Conservation (phyloP, 2,888 invertebrate species). For the Drymonia ruficornis region DNA sequence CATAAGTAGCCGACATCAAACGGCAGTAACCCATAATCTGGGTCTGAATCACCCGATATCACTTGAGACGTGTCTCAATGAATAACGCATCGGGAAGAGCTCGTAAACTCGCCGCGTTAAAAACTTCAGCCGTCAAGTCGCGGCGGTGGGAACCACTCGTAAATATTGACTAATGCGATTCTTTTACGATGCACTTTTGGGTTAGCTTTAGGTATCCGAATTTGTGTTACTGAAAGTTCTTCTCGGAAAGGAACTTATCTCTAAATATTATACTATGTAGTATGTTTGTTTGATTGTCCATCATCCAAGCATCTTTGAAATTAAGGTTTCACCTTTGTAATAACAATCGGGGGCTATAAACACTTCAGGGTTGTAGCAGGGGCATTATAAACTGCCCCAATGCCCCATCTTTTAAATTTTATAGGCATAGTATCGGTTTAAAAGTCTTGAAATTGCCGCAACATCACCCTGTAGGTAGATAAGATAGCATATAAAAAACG, state of each 20-base stretch:
- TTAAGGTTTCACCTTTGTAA: too few relatives aligned
- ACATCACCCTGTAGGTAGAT: too few relatives aligned
- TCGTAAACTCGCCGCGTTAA: slow-evolving; percentile 60
- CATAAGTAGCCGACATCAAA: background rate
- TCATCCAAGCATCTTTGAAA: too few relatives aligned
- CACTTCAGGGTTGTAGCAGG: too few relatives aligned
- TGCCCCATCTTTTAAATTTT: too few relatives aligned
- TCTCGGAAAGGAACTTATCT: too few relatives aligned
- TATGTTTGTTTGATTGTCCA: background rate
- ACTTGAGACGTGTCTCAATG: slow-evolving; percentile 43
- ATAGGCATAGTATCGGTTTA: too few relatives aligned
- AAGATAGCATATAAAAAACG: too few relatives aligned
- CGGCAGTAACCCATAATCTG: slow-evolving; percentile 2
- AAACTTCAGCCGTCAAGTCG: slow-evolving; percentile 62
- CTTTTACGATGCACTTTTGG: background rate
- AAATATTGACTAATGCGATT: slow-evolving; percentile 52
- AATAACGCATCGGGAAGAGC: slow-evolving; percentile 51
- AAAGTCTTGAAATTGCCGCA: too few relatives aligned
- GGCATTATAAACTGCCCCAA: too few relatives aligned
- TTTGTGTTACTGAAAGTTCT: background rate
- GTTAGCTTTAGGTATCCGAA: background rate
- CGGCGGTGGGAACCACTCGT: slow-evolving; percentile 43
- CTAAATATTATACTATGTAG: too few relatives aligned
- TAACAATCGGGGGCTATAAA: too few relatives aligned
- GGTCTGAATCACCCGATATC: slow-evolving; percentile 18